phyloP scores from a whole-genome alignment of 2,797 vertebrate species.

The Capromys pilorides region DNA sequence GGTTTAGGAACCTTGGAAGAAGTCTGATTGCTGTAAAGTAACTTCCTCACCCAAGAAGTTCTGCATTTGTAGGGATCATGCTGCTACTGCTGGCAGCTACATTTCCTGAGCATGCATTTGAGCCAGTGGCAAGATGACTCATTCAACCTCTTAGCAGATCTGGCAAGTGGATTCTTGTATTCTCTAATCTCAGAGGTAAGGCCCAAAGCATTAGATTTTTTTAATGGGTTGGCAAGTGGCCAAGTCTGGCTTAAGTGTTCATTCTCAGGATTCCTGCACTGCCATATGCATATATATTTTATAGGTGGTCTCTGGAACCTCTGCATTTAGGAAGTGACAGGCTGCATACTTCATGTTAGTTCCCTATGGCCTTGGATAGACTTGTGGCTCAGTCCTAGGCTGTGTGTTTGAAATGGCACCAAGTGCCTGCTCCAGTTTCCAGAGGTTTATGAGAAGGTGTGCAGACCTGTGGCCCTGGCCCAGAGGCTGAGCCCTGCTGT shows the following conservation, averaged over 20 bases:
- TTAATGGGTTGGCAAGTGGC: background rate
- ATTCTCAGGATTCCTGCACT: background rate
- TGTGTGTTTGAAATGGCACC: background rate
- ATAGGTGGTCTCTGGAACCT: background rate
- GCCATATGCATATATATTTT: background rate
- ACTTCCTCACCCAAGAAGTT: background rate
- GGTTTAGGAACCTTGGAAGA: background rate
- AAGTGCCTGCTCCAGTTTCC: background rate
- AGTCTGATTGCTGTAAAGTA: background rate
- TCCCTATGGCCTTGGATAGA: background rate
- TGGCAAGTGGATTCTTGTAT: background rate
- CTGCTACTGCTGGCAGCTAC: background rate
- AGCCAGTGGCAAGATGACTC: background rate
- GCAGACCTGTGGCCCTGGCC: background rate
- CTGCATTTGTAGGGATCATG: background rate
- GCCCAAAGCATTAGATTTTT: background rate
- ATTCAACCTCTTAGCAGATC: background rate
- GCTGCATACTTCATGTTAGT: background rate
- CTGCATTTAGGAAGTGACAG: background rate
- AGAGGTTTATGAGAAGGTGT: background rate
- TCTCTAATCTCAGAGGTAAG: background rate
- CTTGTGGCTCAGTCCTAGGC: background rate
- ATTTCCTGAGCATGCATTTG: background rate
- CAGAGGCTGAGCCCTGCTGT: background rate
- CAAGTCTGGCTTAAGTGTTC: background rate